Conservation (phyloP, 1,140 invertebrate genomes). For the Tetraneura akinire region DNA sequence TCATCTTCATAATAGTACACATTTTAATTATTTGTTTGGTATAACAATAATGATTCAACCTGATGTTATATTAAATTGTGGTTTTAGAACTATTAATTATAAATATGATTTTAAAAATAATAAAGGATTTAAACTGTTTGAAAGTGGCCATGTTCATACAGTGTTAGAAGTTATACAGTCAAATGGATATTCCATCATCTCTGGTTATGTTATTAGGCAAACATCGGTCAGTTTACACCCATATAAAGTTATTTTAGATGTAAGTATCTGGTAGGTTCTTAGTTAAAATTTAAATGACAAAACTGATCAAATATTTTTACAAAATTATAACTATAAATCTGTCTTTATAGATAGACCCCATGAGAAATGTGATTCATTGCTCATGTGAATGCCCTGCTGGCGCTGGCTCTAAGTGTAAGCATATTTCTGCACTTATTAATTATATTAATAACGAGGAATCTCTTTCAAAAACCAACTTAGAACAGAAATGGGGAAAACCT, state of each 20-base stretch:
- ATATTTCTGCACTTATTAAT: not conserved
- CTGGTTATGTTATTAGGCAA: not conserved
- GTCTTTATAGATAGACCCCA: not conserved
- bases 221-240: not conserved
- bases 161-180: not conserved
- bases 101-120: not conserved
- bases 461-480: not conserved
- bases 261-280: no score
- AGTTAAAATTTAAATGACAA: no score
- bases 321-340: not conserved
- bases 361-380: not conserved
- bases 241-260: constrained; percentile 2
- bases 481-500: constrained; percentile 1
- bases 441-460: not conserved
- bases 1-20: no score
- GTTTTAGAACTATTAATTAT: not conserved
- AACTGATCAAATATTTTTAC: not conserved
- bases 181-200: not conserved
- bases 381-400: not conserved
- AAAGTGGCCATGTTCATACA: not conserved
- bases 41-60: constrained; percentile 6
- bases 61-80: not conserved
- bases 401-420: not conserved
- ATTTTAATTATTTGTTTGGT: no score
- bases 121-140: not conserved